Conservation (phyloP, 2,797 vertebrate species). For the Tapirus indicus region DNA sequence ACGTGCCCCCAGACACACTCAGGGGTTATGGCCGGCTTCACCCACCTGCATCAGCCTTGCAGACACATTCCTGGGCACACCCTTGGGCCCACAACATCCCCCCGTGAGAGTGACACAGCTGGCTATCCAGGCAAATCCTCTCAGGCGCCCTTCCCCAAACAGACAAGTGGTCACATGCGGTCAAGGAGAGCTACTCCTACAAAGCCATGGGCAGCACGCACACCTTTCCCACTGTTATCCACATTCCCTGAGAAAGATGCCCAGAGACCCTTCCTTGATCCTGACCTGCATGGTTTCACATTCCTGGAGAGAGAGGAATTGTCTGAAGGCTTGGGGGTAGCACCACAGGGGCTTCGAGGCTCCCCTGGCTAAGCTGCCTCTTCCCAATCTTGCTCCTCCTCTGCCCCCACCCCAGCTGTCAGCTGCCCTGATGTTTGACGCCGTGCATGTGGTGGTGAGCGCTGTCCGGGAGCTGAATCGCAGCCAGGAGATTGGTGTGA, state of each 20-base stretch:
- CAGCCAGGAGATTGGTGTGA: slow-evolving; percentile 96
- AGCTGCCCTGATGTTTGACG: slow-evolving; percentile 96
- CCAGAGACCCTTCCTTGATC: background rate
- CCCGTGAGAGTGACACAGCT: background rate
- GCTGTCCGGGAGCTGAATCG: slow-evolving; percentile 96
- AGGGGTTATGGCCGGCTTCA: background rate
- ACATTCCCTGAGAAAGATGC: background rate
- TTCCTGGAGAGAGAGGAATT: background rate
- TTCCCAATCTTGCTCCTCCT: background rate
- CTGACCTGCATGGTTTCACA: background rate
- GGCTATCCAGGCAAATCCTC: background rate
- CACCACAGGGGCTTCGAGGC: fast-evolving
- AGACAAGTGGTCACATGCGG: fast-evolving
- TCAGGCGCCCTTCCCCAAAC: background rate
- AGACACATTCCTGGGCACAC: background rate
- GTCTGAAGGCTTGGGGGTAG: background rate
- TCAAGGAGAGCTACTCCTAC: background rate
- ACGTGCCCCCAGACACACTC: background rate
- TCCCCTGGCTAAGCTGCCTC: background rate
- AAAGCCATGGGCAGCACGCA: fast-evolving
- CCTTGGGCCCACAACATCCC: background rate
- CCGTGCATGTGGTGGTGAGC: slow-evolving; percentile 96
- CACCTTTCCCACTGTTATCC: background rate
- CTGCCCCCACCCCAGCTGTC: slow-evolving; percentile 89
- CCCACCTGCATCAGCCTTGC: fast-evolving